A percentile compares a stretch with the other conserved stretches of the same genome.
Evolutionary conservation across 2,113 vertebrate genomes (phyloP).

Genomic region (Thalassarche chlororhynchos): DNA sequence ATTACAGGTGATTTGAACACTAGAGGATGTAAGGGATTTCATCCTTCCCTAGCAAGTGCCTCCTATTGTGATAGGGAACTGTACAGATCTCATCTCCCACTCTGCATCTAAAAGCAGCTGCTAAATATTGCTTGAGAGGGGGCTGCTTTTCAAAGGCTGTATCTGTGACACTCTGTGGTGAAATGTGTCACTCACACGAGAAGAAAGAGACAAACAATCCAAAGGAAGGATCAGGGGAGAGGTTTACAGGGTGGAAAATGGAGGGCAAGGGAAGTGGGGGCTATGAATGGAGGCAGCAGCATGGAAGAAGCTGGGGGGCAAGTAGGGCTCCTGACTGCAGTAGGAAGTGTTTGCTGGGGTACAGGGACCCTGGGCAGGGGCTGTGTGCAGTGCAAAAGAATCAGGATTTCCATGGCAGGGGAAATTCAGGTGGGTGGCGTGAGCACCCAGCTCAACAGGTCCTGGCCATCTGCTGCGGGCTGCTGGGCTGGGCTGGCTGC

Average conservation of each 20-base stretch:
- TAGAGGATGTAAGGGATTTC: not conserved
- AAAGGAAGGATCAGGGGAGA: not conserved
- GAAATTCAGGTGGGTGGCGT: not conserved
- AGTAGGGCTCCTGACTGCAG: not conserved
- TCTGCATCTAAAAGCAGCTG: not conserved
- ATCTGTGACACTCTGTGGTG: not conserved
- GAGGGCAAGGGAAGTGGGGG: not conserved
- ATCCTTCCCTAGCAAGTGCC: not conserved
- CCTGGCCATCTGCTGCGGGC: rapidly evolving
- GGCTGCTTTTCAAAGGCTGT: not conserved
- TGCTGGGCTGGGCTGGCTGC: not conserved
- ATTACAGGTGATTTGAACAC: not conserved
- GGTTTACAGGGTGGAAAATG: not conserved
- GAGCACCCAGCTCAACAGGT: not conserved
- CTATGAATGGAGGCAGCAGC: not conserved
- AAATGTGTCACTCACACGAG: not conserved
- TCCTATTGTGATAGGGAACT: not conserved
- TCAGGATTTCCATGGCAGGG: not conserved
- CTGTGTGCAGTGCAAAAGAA: not conserved
- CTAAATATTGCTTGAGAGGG: not conserved
- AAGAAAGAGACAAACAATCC: not conserved
- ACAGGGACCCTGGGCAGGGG: not conserved
- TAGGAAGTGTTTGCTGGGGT: not conserved
- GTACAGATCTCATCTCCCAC: not conserved
- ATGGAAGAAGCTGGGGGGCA: not conserved